Percentiles rank a stretch among this genome's conserved stretches.
These are phyloP conservation scores for Leptinotarsa peninsularis DNA, from an alignment of 2,888 invertebrate genomes.

Conservation along the genomic window DNA sequence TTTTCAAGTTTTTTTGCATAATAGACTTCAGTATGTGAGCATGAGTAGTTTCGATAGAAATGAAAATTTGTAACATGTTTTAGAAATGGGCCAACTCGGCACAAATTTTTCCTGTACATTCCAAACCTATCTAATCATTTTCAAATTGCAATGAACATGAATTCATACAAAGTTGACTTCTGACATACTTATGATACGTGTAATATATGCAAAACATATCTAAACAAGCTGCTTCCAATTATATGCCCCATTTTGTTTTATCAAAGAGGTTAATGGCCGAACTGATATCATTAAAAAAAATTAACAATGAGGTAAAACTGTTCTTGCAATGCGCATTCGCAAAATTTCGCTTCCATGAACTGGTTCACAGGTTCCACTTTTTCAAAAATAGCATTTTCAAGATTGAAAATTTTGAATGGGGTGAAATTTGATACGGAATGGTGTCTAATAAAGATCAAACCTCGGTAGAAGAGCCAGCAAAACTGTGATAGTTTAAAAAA, in stretches of 20 bases:
- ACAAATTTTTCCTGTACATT: not conserved
- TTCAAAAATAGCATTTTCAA: too few species aligned
- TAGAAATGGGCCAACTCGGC: too few species aligned
- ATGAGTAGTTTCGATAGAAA: too few species aligned
- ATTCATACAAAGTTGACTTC: not conserved
- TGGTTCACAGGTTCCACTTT: too few species aligned
- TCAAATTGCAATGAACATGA: not conserved
- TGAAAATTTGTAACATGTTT: too few species aligned
- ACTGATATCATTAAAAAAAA: not conserved
- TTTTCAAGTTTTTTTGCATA: too few species aligned
- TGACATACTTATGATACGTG: slow-evolving; percentile 7
- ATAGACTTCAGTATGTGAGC: too few species aligned
- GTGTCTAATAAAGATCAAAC: too few species aligned
- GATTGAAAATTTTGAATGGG: too few species aligned
- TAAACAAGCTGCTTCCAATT: slow-evolving; percentile 8
- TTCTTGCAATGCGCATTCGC: not conserved
- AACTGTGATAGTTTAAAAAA: too few species aligned
- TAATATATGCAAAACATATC: slow-evolving; percentile 8
- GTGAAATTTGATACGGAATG: too few species aligned
- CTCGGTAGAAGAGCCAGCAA: too few species aligned
- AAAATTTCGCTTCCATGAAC: not conserved
- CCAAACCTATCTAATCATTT: not conserved
- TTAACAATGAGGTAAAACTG: slow-evolving; percentile 4
- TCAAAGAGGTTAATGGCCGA: slow-evolving; percentile 14
- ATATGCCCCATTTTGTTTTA: not conserved